Conservation (phyloP, 2,797 vertebrate genomes). For the Pseudocheirus occidentalis region DNA sequence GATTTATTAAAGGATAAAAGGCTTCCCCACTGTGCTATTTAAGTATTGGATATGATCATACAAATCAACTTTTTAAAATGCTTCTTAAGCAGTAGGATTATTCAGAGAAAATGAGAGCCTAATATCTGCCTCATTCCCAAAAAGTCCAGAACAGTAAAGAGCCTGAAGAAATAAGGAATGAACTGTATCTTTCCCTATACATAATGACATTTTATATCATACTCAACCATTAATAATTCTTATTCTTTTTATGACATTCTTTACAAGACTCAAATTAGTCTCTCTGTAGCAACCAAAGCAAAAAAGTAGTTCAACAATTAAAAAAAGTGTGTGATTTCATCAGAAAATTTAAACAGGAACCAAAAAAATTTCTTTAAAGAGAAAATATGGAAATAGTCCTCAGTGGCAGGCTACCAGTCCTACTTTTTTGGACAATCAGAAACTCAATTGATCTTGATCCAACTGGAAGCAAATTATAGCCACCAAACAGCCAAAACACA, state of each 20-base stretch:
- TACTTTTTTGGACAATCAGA: neutral
- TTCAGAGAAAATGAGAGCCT: neutral
- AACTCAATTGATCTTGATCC: neutral
- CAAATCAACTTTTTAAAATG: conserved; percentile 26
- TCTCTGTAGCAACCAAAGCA: conserved; percentile 59
- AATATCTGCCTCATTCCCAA: conserved; percentile 26
- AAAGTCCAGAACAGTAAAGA: conserved; percentile 31
- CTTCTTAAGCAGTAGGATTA: neutral
- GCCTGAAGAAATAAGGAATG: conserved; percentile 40
- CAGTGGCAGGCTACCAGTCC: neutral
- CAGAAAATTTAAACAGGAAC: conserved; percentile 41
- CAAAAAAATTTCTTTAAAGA: conserved; percentile 38
- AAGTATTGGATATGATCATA: neutral
- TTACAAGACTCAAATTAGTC: conserved; percentile 67
- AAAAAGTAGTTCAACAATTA: conserved; percentile 55
- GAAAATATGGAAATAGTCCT: conserved; percentile 17
- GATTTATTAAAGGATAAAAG: conserved; percentile 14
- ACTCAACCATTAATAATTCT: conserved; percentile 63
- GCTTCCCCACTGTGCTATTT: neutral
- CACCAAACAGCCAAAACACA: neutral
- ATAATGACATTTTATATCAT: conserved; percentile 65
- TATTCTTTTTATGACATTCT: conserved; percentile 70
- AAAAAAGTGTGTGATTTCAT: conserved; percentile 57
- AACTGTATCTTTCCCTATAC: conserved; percentile 37
- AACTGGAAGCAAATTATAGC: neutral